These are phyloP conservation scores for Chaetodon trifascialis DNA, from an alignment of 2,113 vertebrate genomes.

Conservation along the genomic window DNA sequence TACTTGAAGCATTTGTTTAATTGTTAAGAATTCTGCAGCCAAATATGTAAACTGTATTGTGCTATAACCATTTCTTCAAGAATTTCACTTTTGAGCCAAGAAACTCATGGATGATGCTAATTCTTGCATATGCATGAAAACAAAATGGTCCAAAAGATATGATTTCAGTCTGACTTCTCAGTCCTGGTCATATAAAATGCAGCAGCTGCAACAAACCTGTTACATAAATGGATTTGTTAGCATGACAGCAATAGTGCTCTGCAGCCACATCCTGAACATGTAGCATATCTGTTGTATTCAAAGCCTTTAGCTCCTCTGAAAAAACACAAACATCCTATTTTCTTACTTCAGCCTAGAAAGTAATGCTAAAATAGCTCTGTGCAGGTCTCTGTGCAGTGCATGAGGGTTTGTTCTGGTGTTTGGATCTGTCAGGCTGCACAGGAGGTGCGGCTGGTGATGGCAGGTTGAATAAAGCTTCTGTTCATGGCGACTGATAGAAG, in stretches of 20 bases:
- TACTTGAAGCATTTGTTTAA: background rate
- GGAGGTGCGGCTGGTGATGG: constrained; percentile 6
- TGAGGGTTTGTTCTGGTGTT: background rate
- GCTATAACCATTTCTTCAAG: background rate
- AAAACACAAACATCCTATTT: constrained; percentile 2
- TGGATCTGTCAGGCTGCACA: constrained; percentile 27
- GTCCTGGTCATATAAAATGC: constrained; percentile 17
- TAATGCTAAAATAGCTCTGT: constrained; percentile 2
- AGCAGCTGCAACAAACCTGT: constrained; percentile 46
- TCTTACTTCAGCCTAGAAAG: background rate
- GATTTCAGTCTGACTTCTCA: background rate
- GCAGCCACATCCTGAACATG: constrained; percentile 8
- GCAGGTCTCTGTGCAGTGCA: background rate
- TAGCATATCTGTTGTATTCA: constrained; percentile 21
- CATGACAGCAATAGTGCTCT: constrained; percentile 8
- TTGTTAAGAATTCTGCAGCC: background rate
- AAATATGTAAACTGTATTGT: background rate
- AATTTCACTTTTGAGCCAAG: background rate
- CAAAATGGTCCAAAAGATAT: background rate
- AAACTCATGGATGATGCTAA: background rate
- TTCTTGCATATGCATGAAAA: constrained; percentile 1
- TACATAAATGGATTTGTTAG: constrained; percentile 62
- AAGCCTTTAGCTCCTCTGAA: constrained; percentile 21
- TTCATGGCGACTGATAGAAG: constrained; percentile 37
- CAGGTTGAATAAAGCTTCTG: constrained; percentile 33